Evolutionary conservation across 2,888 invertebrate genomes (phyloP).

Genomic region (Leptopilina myrica): DNA sequence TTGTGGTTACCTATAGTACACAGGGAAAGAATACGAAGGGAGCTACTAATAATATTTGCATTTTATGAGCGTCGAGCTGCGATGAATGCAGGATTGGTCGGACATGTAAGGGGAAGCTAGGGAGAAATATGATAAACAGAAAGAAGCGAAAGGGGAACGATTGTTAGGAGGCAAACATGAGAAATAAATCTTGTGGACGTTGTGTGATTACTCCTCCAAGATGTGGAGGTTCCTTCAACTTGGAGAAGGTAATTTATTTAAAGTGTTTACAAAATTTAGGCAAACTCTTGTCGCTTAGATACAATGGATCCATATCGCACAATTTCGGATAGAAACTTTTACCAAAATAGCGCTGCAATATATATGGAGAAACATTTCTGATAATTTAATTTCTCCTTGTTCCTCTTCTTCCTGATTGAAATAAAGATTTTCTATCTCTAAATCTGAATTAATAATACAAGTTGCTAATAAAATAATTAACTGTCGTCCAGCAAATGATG

Average conservation of each 20-base stretch:
- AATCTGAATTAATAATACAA: no score
- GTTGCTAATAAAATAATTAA: no score
- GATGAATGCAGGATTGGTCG: neutral
- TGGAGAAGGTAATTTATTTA: constrained; percentile 5
- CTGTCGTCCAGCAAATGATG: no score
- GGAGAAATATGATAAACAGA: neutral
- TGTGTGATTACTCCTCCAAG: neutral
- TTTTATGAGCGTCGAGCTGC: constrained; percentile 58
- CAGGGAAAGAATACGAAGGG: constrained; percentile 41
- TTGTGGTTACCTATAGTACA: neutral
- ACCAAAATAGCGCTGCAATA: neutral
- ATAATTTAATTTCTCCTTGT: no score
- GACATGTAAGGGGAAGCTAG: neutral
- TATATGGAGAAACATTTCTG: neutral
- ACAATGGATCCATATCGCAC: neutral
- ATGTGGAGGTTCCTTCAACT: neutral
- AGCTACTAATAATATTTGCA: constrained; percentile 64
- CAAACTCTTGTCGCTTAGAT: neutral
- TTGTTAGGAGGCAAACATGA: neutral
- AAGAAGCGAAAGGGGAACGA: neutral
- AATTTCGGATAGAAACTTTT: constrained; percentile 27
- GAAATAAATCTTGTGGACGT: constrained; percentile 9
- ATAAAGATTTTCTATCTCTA: no score
- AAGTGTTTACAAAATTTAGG: constrained; percentile 17
- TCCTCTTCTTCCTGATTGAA: no score